Base-by-base conservation (phyloP, 1,140 invertebrate genomes). In the Leptonema lineaticorne region DNA sequence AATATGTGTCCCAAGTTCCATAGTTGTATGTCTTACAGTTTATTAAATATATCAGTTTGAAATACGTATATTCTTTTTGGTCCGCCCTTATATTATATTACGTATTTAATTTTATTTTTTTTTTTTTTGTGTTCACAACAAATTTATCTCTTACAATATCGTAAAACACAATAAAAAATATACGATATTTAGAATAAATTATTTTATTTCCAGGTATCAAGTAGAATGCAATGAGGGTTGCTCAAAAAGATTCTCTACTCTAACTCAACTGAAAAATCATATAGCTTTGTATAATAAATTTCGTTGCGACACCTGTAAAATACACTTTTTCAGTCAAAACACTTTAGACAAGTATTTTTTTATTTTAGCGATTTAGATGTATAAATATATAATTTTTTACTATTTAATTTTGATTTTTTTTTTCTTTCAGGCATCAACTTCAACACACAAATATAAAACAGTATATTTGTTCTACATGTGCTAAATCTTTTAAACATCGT, bases 401-500 rank as follows among this genome's bases (percentile, higher is more conserved):
- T 5, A 50, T 7, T 18, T 18, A 50, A 50, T 50, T 7, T 7
- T 7, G n/a, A 50, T 50, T 50, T 59, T 59, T 30, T n/a, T 18
- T 26, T 16, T 27, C 14, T 50, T 64, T 28, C 45, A 64, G 62
- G 18, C 62, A 64, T 48, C 62, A 24, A 50, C 22, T 64, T 3
- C 16, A 20, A 24, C 62, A 64, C 41, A 64, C 62, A 29, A 45
- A 48, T n/a, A 14, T 22, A 3, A 18, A 41, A 5, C 62, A 64
- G 8, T 64, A 24, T 48, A 64, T 27, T 24, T 64, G 62, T 46
- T 16, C 37, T 5, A 18, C 26, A 20, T 64, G 62, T 28, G 24
- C 37, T 41, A 64, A 64, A 26, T 14, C 62, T n/a, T 64, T 48
- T n/a, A 64, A 48, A 41, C 62, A 64, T 18, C 33, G 41, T 20